phyloP scores from a whole-genome alignment of 2,888 invertebrate species.

The Bursaphelenchus okinawaensis region DNA sequence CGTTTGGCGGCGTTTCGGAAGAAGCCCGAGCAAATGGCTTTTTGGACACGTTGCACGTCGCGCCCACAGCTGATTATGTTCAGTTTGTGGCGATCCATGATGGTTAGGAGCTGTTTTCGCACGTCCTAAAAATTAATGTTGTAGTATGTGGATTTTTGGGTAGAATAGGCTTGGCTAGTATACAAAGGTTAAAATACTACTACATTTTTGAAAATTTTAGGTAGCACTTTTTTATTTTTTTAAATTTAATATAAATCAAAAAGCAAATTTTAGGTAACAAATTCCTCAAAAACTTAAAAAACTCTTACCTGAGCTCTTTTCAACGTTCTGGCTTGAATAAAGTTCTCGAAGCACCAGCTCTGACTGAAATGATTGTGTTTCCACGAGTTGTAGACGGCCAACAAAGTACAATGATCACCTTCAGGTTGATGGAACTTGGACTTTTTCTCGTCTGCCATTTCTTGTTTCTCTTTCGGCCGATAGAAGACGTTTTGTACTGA shows the following conservation, averaged over 20 bases:
- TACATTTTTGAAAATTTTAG: too few relatives aligned
- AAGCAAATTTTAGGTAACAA: background rate
- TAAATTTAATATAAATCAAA: too few relatives aligned
- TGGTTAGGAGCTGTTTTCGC: constrained; percentile 78
- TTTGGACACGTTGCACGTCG: constrained; percentile 88
- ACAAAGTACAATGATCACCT: constrained; percentile 89
- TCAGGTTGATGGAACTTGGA: constrained; percentile 98
- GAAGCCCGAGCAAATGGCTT: constrained; percentile 89
- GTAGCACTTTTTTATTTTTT: too few relatives aligned
- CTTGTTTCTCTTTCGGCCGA: constrained; percentile 78
- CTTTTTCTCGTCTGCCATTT: constrained; percentile 94
- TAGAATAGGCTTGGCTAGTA: too few relatives aligned
- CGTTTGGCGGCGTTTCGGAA: constrained; percentile 98
- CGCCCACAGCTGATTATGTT: constrained; percentile 95
- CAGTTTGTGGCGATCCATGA: constrained; percentile 73
- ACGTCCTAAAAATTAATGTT: constrained; percentile 71
- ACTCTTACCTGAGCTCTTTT: constrained; percentile 72
- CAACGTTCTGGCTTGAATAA: constrained; percentile 90
- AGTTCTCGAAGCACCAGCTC: constrained; percentile 99
- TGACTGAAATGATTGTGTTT: constrained; percentile 97
- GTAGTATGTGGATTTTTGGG: too few relatives aligned
- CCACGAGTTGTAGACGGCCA: constrained; percentile 99
- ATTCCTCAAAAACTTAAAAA: background rate
- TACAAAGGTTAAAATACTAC: too few relatives aligned
- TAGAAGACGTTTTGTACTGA: constrained; percentile 98